These are phyloP conservation scores for Crocallis elinguaria DNA, from an alignment of 2,888 invertebrate species.

Conservation along the genomic window DNA sequence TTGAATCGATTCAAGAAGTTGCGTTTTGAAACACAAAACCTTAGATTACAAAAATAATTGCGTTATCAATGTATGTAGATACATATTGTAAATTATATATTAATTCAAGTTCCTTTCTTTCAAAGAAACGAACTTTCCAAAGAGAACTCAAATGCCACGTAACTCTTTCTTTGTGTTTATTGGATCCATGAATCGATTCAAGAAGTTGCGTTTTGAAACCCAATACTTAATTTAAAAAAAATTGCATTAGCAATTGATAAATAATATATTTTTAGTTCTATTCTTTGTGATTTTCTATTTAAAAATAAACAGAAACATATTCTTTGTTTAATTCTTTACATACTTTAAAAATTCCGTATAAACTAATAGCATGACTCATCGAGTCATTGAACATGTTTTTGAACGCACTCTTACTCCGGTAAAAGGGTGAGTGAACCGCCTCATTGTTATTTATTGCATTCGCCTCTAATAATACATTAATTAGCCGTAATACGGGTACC, in stretches of 20 bases:
- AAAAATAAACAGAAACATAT: too few relatives aligned
- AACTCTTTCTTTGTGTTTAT: too few relatives aligned
- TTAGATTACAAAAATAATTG: not conserved
- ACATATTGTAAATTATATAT: too few relatives aligned
- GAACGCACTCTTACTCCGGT: slow-evolving; percentile 56
- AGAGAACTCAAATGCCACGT: too few relatives aligned
- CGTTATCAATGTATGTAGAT: too few relatives aligned
- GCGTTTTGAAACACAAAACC: not conserved
- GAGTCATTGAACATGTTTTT: slow-evolving; percentile 34
- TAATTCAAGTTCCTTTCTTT: too few relatives aligned
- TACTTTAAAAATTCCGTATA: not conserved
- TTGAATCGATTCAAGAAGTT: slow-evolving; percentile 3
- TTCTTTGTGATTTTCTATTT: too few relatives aligned
- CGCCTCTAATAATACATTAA: slow-evolving; percentile 79
- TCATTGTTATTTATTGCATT: slow-evolving; percentile 85
- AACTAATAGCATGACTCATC: slow-evolving; percentile 53
- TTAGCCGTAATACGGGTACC: slow-evolving; percentile 79
- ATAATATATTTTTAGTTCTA: too few relatives aligned
- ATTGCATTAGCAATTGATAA: too few relatives aligned
- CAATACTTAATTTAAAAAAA: not conserved
- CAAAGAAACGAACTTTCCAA: too few relatives aligned
- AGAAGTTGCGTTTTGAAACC: not conserved
- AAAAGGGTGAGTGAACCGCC: slow-evolving; percentile 82
- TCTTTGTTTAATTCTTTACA: too few relatives aligned
- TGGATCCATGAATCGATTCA: slow-evolving; percentile 5